Percentiles rank a stretch among this genome's conserved stretches.
phyloP scores from a whole-genome alignment of 2,888 invertebrate genomes.

The Beris morrisii region DNA sequence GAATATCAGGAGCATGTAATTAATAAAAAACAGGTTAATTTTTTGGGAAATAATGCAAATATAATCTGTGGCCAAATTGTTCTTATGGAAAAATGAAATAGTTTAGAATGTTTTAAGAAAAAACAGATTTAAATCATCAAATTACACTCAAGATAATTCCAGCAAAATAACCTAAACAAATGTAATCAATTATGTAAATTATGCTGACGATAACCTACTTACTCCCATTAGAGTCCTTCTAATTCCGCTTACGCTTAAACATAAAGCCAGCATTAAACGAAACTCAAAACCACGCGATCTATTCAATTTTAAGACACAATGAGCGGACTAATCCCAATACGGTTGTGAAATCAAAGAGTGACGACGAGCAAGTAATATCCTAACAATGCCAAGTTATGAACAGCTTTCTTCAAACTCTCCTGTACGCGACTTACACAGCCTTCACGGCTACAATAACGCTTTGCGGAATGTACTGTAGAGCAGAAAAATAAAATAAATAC shows the following conservation, averaged over 20 bases:
- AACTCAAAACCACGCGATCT: conserved; percentile 3
- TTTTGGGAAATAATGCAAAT: too few species aligned
- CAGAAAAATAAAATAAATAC: conserved; percentile 22
- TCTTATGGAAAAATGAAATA: too few species aligned
- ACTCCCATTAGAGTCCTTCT: conserved; percentile 25
- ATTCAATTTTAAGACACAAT: conserved; percentile 21
- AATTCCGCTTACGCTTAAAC: conserved; percentile 6
- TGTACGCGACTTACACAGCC: background rate
- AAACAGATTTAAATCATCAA: too few species aligned
- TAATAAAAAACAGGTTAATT: too few species aligned
- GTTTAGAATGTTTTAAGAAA: too few species aligned
- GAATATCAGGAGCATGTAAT: too few species aligned
- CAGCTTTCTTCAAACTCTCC: background rate
- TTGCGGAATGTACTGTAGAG: conserved; percentile 12
- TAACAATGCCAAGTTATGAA: conserved; percentile 9
- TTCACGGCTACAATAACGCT: background rate
- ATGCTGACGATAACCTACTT: conserved; percentile 22
- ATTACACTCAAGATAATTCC: too few species aligned
- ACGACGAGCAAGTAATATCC: conserved; percentile 28
- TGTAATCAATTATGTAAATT: conserved; percentile 29
- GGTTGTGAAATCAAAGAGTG: conserved; percentile 27
- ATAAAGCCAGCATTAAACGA: conserved; percentile 6
- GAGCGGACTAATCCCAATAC: conserved; percentile 25
- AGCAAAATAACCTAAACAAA: background rate
- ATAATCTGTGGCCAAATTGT: too few species aligned